These are phyloP conservation scores for Eristalis tenax DNA, from an alignment of 2,888 invertebrate genomes.

Conservation along the genomic window DNA sequence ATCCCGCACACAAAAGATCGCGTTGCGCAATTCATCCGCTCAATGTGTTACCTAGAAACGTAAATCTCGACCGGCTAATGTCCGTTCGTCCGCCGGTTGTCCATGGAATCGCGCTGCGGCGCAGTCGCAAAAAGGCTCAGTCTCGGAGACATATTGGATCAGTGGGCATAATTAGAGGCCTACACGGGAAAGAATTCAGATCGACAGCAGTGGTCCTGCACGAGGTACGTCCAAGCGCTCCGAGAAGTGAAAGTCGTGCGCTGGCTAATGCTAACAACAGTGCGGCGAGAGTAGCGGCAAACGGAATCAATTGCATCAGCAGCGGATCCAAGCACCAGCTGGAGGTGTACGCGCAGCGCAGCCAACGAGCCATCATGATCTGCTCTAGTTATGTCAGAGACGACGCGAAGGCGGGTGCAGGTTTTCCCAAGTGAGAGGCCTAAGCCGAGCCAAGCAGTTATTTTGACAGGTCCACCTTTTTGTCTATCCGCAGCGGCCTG, in stretches of 20 bases:
- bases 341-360: background rate
- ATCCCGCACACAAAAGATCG: constrained; percentile 54
- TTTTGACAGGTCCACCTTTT: constrained; percentile 57
- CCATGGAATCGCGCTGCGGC: constrained; percentile 60
- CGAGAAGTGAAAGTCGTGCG: constrained; percentile 60
- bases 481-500: background rate
- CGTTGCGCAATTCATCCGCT: constrained; percentile 57
- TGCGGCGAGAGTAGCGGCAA: background rate
- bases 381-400: constrained; percentile 69
- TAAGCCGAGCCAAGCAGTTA: constrained; percentile 3
- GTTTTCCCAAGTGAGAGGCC: constrained; percentile 37
- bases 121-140: constrained; percentile 25
- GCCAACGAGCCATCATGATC: constrained; percentile 44
- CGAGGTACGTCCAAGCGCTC: background rate
- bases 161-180: constrained; percentile 68
- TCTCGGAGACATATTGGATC: constrained; percentile 59
- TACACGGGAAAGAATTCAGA: constrained; percentile 64
- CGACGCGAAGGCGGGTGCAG: background rate
- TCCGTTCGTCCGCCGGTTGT: constrained; percentile 38
- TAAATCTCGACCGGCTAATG: constrained; percentile 56
- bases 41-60: constrained; percentile 63
- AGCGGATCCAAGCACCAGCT: constrained; percentile 7
- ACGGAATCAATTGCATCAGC: constrained; percentile 59
- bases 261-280: background rate
- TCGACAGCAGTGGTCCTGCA: background rate